A percentile compares a stretch with the other conserved stretches of the same genome.
These are phyloP conservation scores for Cotesia vestalis DNA, from an alignment of 1,140 invertebrate species.

Conservation along the genomic window DNA sequence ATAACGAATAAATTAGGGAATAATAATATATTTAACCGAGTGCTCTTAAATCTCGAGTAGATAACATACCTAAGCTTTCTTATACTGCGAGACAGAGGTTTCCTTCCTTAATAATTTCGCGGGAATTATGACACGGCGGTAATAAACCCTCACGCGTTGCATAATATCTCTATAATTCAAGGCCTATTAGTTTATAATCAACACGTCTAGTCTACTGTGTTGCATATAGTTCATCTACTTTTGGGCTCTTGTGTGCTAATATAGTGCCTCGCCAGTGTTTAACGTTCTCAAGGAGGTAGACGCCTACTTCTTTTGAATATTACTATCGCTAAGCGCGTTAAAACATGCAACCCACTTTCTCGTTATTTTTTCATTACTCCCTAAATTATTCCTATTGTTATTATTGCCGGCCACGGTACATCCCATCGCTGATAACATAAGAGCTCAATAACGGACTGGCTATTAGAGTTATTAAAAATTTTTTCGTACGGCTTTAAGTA, in stretches of 20 bases:
- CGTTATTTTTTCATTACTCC: not conserved
- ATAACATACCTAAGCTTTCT: slow-evolving; percentile 63
- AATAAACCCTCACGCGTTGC: slow-evolving; percentile 47
- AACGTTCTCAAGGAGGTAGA: slow-evolving; percentile 31
- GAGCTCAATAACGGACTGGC: too few species aligned
- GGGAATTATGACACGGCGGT: slow-evolving; percentile 61
- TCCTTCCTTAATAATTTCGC: slow-evolving; percentile 61
- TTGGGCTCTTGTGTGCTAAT: not conserved
- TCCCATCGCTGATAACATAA: too few species aligned
- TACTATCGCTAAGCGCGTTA: slow-evolving; percentile 61
- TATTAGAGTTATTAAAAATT: too few species aligned
- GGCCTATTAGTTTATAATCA: slow-evolving; percentile 65
- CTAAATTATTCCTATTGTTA: not conserved
- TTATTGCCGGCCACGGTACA: not conserved
- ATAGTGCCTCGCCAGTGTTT: slow-evolving; percentile 6
- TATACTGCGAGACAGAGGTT: slow-evolving; percentile 56
- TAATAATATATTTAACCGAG: not conserved
- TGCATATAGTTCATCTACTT: slow-evolving; percentile 19
- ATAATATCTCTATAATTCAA: slow-evolving; percentile 68
- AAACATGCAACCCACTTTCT: slow-evolving; percentile 55
- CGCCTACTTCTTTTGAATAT: slow-evolving; percentile 66
- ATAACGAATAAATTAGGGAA: not conserved
- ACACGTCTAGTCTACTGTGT: slow-evolving; percentile 55
- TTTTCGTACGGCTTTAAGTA: too few species aligned
- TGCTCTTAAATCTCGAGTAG: slow-evolving; percentile 53